Conservation (phyloP, 1,140 invertebrate species). For the Drosophila trapezifrons region DNA sequence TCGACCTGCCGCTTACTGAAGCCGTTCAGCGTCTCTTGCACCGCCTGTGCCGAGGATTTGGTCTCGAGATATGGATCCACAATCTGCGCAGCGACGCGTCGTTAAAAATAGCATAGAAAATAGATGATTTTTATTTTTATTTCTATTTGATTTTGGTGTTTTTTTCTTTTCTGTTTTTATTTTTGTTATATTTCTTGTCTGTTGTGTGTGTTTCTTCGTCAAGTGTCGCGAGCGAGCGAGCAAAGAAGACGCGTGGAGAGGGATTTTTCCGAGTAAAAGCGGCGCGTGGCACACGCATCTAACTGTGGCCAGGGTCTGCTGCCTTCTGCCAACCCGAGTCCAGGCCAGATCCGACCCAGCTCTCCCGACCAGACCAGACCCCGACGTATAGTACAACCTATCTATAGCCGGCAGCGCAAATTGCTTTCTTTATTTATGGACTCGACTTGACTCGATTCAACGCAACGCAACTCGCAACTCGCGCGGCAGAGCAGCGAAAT, state of each 20-base stretch:
- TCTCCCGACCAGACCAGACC: slow-evolving; percentile 15
- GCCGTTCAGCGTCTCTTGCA: slow-evolving; percentile 89
- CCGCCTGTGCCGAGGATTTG: slow-evolving; percentile 88
- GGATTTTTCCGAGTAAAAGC: slow-evolving; percentile 54
- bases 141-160: slow-evolving; percentile 51
- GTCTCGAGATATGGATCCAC: slow-evolving; percentile 91
- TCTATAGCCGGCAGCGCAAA: slow-evolving; percentile 72
- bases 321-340: slow-evolving; percentile 61
- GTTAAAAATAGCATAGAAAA: slow-evolving; percentile 77
- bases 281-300: slow-evolving; percentile 77
- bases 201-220: slow-evolving; percentile 39
- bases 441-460: slow-evolving; percentile 64
- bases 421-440: slow-evolving; percentile 82
- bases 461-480: slow-evolving; percentile 34
- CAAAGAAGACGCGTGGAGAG: slow-evolving; percentile 30
- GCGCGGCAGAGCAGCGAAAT: slow-evolving; percentile 51
- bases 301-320: slow-evolving; percentile 68
- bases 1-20: slow-evolving; percentile 88
- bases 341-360: slow-evolving; percentile 42
- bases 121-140: slow-evolving; percentile 61
- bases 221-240: slow-evolving; percentile 51
- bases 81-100: slow-evolving; percentile 85
- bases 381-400: slow-evolving; percentile 38
- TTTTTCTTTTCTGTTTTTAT: slow-evolving; percentile 38
- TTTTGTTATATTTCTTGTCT: slow-evolving; percentile 13